Evolutionary conservation across 2,113 vertebrate genomes (phyloP), one percentile per base, ranked within the genome.

Genomic region (Notarius quadriscutis): DNA sequence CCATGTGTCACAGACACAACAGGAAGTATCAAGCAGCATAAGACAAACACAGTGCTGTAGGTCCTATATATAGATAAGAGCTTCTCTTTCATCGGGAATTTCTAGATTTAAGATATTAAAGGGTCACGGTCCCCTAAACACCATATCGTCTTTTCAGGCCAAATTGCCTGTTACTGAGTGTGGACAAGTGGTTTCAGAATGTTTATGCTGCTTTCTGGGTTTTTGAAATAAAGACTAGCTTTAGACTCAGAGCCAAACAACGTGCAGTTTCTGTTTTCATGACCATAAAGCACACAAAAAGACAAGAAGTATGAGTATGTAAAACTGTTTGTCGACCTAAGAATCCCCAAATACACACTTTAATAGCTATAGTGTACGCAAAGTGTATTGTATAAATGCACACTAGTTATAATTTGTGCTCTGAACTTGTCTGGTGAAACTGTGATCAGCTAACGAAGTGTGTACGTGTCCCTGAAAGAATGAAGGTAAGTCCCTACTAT

Each of bases 31-130:
- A 34, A 83, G 79, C 79, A 80, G 51, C 27, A 3, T 55, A 80
- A 81, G 75, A 84, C 63, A 88, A 90, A 83, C 86, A 84, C 77
- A 78, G 62, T 9, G 60, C 87, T 84, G 89, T 82, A 87, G 89
- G 89, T 90, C 87, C 85, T 77, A 84, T 67, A 62, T 51, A 9
- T 25, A 58, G 85, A 90, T 87, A 87, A 88, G 57, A 81, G 27
- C 85, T 63, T 88, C 65, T 83, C 81, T 87, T 82, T 88, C 67
- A 88, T 88, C 48, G 53, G 17, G 7, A 65, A 18, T 30, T 79
- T 53, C 67, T 14, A 62, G 57, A 87, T 20, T 25, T 53, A 7
- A 77, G 86, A 87, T 87, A 83, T 83, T 75, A 87, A 83, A 87
- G 86, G 69, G 79, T 63, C 58, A 77, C 15, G 51, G 80, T 14